Conservation (phyloP, 2,797 vertebrate genomes). For the Pantherophis alleghaniensis region DNA sequence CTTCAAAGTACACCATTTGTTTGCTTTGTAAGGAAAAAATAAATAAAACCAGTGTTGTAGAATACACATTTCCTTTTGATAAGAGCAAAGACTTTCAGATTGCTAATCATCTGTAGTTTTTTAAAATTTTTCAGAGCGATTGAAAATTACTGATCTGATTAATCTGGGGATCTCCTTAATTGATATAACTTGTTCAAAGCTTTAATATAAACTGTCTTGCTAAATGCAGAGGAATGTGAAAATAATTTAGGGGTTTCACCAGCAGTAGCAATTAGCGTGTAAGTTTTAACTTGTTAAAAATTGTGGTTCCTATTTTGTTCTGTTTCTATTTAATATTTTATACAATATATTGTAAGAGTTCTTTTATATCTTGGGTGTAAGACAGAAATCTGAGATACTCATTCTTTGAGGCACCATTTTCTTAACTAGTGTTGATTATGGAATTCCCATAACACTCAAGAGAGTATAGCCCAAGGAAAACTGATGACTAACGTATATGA, state of each 20-base stretch:
- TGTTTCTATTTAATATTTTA: not conserved
- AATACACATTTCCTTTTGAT: not conserved
- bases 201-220: not conserved
- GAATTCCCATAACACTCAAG: not conserved
- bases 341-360: not conserved
- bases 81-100: not conserved
- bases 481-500: not conserved
- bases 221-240: not conserved
- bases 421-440: not conserved
- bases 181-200: not conserved
- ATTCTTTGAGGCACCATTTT: not conserved
- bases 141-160: not conserved
- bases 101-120: not conserved
- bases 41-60: not conserved
- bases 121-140: not conserved
- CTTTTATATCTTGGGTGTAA: not conserved
- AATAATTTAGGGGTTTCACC: not conserved
- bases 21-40: not conserved
- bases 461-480: not conserved
- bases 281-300: not conserved
- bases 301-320: not conserved
- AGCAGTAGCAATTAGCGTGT: not conserved
- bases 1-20: not conserved
- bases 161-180: not conserved
- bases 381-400: not conserved